Base-by-base conservation (phyloP, 2,888 invertebrate species). In the Invenusta paracnida region DNA sequence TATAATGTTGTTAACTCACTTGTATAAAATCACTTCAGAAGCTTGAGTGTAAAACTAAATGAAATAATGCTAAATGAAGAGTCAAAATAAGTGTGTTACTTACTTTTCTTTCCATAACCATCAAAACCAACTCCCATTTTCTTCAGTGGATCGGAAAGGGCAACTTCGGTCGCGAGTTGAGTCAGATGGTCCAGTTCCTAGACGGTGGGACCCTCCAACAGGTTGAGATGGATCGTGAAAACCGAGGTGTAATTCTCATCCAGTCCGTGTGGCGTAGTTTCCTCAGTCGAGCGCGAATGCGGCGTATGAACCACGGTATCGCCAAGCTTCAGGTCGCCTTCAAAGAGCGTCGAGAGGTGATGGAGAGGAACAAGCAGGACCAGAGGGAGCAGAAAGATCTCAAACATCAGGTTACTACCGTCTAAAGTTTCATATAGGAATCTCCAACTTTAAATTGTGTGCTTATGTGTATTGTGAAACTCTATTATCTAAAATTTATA, bases 231-330 rank as follows among this genome's bases (percentile, higher is more conserved):
- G 89, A 90, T 89, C 88, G 88, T 0, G 86, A 87, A 28, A 17
- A 88, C 48, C 86, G 89, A 85, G 90, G 90, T 73, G 91, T 90
- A n/a, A 87, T 88, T 11, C 86, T 89, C 29, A 90, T 91, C 30
- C 91, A 91, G 87, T 89, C 91, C 0, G 87, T 89, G 81, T 91
- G 91, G 90, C 90, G 89, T 87, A 91, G 91, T 28, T 89, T 87
- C 66, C 87, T 88, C 0, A 89, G 90, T 1, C 88, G 91, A 31
- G 88, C 88, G 81, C 89, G 88, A 85, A 88, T 91, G 11, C 87
- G 88, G 27, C 89, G 88, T 85, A 90, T 90, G 1, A 88, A 90
- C 86, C 88, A 87, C 83, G 89, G 90, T 1, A 89, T 91, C 48
- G 88, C 89, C 13, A 90, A 89, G 86, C 89, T 91, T 82, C 91